Evolutionary conservation across 2,888 invertebrate genomes (phyloP).

Genomic region (Dione juno): DNA sequence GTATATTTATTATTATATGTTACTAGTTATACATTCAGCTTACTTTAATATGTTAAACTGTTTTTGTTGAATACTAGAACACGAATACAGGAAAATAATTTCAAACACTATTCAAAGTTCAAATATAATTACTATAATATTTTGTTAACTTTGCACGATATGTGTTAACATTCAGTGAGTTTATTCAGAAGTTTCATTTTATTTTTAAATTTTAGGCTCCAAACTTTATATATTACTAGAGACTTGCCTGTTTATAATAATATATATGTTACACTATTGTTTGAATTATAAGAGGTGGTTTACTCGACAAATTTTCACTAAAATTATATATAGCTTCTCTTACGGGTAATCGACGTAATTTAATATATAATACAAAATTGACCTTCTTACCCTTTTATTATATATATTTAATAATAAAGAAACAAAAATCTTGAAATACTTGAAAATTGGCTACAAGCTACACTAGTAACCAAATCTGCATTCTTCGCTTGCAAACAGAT

Average conservation of each 20-base stretch:
- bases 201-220: too few species aligned
- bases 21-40: not conserved
- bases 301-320: too few species aligned
- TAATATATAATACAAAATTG: too few species aligned
- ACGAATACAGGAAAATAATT: slow-evolving; percentile 15
- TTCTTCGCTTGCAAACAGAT: slow-evolving; percentile 39
- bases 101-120: slow-evolving; percentile 11
- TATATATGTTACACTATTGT: too few species aligned
- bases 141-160: not conserved
- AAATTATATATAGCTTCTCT: too few species aligned
- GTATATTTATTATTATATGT: not conserved
- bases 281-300: too few species aligned
- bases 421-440: not conserved
- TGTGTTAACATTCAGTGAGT: not conserved
- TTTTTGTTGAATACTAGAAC: slow-evolving; percentile 2
- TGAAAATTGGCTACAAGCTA: not conserved
- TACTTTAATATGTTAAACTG: slow-evolving; percentile 2
- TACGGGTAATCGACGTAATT: too few species aligned
- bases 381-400: too few species aligned
- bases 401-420: too few species aligned
- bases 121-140: slow-evolving; percentile 13
- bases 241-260: too few species aligned
- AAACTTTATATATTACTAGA: too few species aligned
- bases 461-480: slow-evolving; percentile 20
- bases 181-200: not conserved